These are phyloP conservation scores for Hippoglossus stenolepis DNA, from an alignment of 2,113 vertebrate species.

Conservation along the genomic window DNA sequence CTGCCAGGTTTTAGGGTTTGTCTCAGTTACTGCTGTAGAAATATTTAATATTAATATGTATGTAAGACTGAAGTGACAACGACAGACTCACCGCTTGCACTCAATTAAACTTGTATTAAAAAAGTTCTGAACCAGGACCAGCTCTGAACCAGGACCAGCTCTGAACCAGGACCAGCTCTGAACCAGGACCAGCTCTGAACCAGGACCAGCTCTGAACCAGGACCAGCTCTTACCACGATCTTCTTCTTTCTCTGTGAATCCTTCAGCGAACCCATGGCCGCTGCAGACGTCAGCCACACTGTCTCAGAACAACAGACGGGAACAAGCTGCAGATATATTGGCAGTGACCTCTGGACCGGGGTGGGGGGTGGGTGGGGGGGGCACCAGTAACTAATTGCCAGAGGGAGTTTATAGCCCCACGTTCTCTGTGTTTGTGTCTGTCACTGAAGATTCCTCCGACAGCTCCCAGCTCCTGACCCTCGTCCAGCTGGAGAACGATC, in stretches of 20 bases:
- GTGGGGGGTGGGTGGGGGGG: not conserved
- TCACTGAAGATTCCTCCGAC: not conserved
- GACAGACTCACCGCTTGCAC: too few relatives aligned
- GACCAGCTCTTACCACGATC: slow-evolving; percentile 68
- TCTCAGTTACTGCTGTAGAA: too few relatives aligned
- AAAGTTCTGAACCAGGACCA: too few relatives aligned
- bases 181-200: slow-evolving; percentile 37
- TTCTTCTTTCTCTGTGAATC: slow-evolving; percentile 52
- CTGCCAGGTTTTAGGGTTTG: too few relatives aligned
- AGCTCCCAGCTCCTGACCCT: not conserved
- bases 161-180: slow-evolving; percentile 57
- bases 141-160: slow-evolving; percentile 50
- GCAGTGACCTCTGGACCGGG: slow-evolving; percentile 65
- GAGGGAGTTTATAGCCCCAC: not conserved
- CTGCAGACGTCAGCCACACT: not conserved
- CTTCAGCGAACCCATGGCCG: slow-evolving; percentile 41
- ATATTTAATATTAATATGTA: too few relatives aligned
- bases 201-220: slow-evolving; percentile 39
- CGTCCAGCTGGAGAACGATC: too few relatives aligned
- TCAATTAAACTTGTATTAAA: too few relatives aligned
- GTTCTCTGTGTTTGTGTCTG: not conserved
- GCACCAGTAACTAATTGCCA: slow-evolving; percentile 40
- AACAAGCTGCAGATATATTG: not conserved
- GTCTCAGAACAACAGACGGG: not conserved
- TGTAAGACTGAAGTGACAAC: too few relatives aligned